A percentile compares a stretch with the other conserved stretches of the same genome.
Conservation (phyloP, 2,113 vertebrate species). For the Rhodinocichla rosea region DNA sequence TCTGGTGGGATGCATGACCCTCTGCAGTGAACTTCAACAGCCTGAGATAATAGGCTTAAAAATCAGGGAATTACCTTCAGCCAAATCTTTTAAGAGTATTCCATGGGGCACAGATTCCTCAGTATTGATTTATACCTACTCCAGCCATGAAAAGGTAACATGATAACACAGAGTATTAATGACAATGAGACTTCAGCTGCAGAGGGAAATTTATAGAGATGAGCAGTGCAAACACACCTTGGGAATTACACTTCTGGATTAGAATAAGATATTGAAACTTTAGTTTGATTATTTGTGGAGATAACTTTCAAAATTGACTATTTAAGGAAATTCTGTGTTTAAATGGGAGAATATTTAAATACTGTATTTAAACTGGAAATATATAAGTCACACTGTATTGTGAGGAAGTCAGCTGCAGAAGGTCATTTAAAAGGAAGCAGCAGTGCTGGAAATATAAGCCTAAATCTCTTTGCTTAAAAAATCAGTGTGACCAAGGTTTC, state of each 20-base stretch:
- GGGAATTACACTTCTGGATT: neutral
- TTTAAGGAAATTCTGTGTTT: neutral
- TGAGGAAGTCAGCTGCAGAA: neutral
- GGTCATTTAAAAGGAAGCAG: neutral
- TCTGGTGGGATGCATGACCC: neutral
- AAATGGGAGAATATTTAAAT: neutral
- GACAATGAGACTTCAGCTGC: neutral
- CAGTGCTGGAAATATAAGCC: neutral
- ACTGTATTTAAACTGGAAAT: neutral
- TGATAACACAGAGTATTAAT: neutral
- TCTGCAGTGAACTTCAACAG: neutral
- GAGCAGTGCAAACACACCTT: neutral
- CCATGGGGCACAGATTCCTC: neutral
- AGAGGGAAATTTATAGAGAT: neutral
- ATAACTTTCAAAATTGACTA: neutral
- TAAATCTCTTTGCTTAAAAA: neutral
- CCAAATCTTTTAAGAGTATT: neutral
- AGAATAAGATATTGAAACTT: neutral
- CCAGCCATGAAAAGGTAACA: neutral
- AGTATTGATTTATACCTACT: neutral
- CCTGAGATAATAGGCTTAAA: neutral
- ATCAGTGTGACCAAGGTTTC: neutral
- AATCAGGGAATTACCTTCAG: neutral
- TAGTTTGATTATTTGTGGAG: neutral
- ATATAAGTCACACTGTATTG: neutral